Conservation (phyloP, 2,888 invertebrate species). For the Lasioglossum malachurum region DNA sequence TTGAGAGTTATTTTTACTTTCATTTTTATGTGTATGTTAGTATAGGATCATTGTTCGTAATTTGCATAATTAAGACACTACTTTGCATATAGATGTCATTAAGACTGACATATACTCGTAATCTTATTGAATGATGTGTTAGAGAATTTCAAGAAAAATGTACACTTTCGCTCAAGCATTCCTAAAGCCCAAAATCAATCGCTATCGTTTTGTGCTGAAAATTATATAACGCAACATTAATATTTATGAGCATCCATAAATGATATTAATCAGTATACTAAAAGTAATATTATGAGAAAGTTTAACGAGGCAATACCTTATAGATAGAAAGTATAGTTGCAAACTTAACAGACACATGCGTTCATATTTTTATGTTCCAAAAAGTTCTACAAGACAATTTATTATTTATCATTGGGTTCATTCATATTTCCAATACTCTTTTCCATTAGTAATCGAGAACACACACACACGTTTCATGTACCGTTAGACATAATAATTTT, state of each 20-base stretch:
- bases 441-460: slow-evolving; percentile 38
- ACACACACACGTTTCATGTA: slow-evolving; percentile 41
- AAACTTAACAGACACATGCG: neutral
- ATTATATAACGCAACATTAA: neutral
- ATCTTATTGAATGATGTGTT: slow-evolving; percentile 3
- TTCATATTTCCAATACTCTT: slow-evolving; percentile 40
- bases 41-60: neutral
- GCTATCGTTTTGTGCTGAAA: neutral
- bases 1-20: slow-evolving; percentile 3
- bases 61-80: slow-evolving; percentile 5
- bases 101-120: neutral
- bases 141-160: neutral
- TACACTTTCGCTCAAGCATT: slow-evolving; percentile 1
- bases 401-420: neutral
- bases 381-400: neutral
- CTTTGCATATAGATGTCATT: neutral
- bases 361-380: neutral
- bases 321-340: neutral
- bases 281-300: neutral
- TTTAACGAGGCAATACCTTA: neutral
- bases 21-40: neutral
- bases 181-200: neutral
- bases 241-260: neutral
- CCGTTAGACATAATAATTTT: slow-evolving; percentile 68
- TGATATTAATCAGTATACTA: neutral